Evolutionary conservation across 2,113 vertebrate genomes (phyloP).

Genomic region (Tenebrosternarchus preto): DNA sequence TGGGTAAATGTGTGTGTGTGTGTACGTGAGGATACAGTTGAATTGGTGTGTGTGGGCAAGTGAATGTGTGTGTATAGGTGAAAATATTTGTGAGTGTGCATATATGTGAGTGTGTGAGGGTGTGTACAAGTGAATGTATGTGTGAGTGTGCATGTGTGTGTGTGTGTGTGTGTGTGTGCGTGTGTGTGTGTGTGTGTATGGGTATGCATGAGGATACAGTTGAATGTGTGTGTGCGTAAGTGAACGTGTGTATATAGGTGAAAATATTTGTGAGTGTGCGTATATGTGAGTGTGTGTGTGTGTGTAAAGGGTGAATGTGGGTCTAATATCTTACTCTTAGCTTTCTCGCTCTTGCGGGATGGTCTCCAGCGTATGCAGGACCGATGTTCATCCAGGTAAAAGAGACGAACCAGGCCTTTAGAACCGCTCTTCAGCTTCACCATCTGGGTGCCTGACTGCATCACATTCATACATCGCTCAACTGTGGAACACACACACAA

Average conservation of each 20-base stretch:
- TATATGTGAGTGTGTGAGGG: too few species aligned
- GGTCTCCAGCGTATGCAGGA: conserved; percentile 96
- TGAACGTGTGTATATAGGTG: too few species aligned
- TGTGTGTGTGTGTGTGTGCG: too few species aligned
- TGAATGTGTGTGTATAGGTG: too few species aligned
- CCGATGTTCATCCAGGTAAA: conserved; percentile 97
- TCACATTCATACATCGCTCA: conserved; percentile 98
- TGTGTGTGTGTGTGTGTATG: too few species aligned
- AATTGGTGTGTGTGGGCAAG: too few species aligned
- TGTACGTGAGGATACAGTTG: too few species aligned
- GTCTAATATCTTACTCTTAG: conserved; percentile 84
- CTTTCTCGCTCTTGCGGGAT: conserved; percentile 95
- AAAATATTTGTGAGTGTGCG: background rate
- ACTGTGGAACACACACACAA: conserved; percentile 78
- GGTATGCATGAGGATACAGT: too few species aligned
- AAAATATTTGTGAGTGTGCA: too few species aligned
- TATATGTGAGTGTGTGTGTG: background rate
- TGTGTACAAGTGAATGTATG: too few species aligned
- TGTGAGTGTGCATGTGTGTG: too few species aligned
- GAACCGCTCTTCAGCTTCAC: conserved; percentile 95
- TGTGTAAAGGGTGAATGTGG: background rate
- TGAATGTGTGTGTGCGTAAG: background rate
- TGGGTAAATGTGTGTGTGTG: too few species aligned
- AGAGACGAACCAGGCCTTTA: conserved; percentile 93
- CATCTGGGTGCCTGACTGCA: conserved; percentile 99